phyloP scores from a whole-genome alignment of 30 jellyfish, hydroid and myxozoan genomes.

The Turritopsis dohrnii region DNA sequence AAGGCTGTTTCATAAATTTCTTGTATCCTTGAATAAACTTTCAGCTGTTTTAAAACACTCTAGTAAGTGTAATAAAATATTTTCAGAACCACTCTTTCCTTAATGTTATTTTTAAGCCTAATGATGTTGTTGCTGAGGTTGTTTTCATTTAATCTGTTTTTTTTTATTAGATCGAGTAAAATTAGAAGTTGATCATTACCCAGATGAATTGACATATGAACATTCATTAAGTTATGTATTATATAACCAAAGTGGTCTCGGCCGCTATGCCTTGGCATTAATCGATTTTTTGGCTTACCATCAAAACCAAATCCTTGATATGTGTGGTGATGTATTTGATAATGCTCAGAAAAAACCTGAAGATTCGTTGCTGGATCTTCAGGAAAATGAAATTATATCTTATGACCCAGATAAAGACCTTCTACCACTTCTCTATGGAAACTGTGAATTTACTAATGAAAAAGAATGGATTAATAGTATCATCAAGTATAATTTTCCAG shows the following conservation, averaged over 20 bases:
- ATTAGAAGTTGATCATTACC: neutral
- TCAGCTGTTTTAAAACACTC: no score
- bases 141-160: no score
- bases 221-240: neutral
- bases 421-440: slow-evolving; percentile 46
- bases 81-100: no score
- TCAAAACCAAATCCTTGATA: slow-evolving; percentile 21
- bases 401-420: slow-evolving; percentile 40
- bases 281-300: slow-evolving; percentile 19
- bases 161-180: neutral
- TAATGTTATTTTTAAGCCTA: no score
- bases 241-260: neutral
- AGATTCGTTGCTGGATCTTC: neutral
- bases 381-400: slow-evolving; percentile 3
- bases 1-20: no score
- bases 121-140: no score
- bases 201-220: neutral
- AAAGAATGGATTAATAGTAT: slow-evolving; percentile 50
- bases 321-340: neutral
- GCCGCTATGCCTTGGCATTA: slow-evolving; percentile 3
- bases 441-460: slow-evolving; percentile 56
- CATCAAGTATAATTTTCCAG: slow-evolving; percentile 45
- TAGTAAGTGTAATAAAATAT: no score
- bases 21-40: no score
- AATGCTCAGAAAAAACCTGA: neutral